Percentiles rank a stretch among this genome's conserved stretches.
Evolutionary conservation across 2,113 vertebrate genomes (phyloP).

Genomic region (Clinocottus analis): DNA sequence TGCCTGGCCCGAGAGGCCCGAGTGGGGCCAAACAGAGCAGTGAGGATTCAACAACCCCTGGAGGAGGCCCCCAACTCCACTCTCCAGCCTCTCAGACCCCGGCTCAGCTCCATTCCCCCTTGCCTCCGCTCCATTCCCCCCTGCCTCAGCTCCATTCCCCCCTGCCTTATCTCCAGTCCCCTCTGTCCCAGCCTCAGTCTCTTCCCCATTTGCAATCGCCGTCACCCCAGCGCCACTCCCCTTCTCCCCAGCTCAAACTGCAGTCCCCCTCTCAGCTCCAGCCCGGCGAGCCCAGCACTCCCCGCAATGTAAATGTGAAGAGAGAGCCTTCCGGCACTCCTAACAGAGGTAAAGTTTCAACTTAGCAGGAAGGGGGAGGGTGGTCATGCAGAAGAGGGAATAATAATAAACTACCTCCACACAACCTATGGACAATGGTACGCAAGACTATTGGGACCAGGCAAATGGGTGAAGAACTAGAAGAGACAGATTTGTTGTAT

Average conservation of each 20-base stretch:
- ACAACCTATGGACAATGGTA: neutral
- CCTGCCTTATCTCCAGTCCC: conserved; percentile 68
- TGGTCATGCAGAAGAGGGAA: neutral
- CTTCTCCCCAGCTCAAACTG: conserved; percentile 71
- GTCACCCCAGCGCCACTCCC: conserved; percentile 69
- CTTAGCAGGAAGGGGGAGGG: neutral
- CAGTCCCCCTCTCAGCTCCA: conserved; percentile 75
- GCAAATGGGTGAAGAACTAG: neutral
- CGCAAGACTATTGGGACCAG: neutral
- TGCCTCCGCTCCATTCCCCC: conserved; percentile 58
- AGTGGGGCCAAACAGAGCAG: conserved; percentile 78
- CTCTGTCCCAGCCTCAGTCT: conserved; percentile 63
- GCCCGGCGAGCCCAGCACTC: conserved; percentile 79
- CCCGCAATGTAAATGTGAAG: conserved; percentile 83
- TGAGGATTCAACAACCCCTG: conserved; percentile 57
- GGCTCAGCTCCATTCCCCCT: conserved; percentile 68
- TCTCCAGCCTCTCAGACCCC: conserved; percentile 61
- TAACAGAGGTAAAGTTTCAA: conserved; percentile 67
- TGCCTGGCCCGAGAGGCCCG: conserved; percentile 87
- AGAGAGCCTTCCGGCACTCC: conserved; percentile 82
- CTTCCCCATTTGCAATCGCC: conserved; percentile 67
- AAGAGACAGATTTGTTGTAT: no score
- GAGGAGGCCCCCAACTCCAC: conserved; percentile 59
- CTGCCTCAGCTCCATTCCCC: conserved; percentile 65
- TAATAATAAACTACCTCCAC: neutral